Conservation (phyloP, 2,797 vertebrate species). For the Oryzias sinensis region DNA sequence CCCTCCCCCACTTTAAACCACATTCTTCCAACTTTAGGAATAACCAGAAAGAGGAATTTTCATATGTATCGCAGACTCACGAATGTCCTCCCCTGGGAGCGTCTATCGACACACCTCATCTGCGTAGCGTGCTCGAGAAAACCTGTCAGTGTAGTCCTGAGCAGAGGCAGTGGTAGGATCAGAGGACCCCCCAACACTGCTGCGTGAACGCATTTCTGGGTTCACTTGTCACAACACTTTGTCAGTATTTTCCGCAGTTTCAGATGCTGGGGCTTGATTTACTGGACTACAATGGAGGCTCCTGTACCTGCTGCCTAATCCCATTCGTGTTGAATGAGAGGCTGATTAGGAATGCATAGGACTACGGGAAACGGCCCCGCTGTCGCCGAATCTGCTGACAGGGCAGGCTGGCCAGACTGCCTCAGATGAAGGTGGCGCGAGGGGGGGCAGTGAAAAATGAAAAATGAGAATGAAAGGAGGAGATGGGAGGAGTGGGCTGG, state of each 20-base stretch:
- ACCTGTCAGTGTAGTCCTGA: conserved; percentile 11
- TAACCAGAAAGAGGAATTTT: conserved; percentile 12
- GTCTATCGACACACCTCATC: conserved; percentile 24
- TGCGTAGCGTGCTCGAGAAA: neutral
- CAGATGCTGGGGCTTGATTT: conserved; percentile 37
- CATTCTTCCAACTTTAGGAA: conserved; percentile 21
- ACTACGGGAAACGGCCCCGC: conserved; percentile 44
- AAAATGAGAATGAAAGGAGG: too few relatives aligned
- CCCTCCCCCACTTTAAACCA: conserved; percentile 42
- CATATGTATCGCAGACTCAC: conserved; percentile 36
- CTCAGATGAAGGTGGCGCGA: too few relatives aligned
- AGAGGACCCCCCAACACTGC: neutral
- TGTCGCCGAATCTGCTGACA: conserved; percentile 71
- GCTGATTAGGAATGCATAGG: conserved; percentile 70
- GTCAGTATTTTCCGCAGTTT: conserved; percentile 31
- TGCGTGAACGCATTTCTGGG: too few relatives aligned
- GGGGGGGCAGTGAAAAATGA: too few relatives aligned
- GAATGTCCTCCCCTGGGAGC: conserved; percentile 37
- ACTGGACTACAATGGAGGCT: conserved; percentile 29
- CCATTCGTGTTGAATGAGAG: conserved; percentile 43
- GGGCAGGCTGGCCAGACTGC: too few relatives aligned
- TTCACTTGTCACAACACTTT: conserved; percentile 14
- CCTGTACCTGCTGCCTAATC: conserved; percentile 51
- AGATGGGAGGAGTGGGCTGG: too few relatives aligned
- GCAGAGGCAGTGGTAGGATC: conserved; percentile 11